Conservation (phyloP, 2,888 invertebrate genomes). For the Sinopyrophorus schimmeli region DNA sequence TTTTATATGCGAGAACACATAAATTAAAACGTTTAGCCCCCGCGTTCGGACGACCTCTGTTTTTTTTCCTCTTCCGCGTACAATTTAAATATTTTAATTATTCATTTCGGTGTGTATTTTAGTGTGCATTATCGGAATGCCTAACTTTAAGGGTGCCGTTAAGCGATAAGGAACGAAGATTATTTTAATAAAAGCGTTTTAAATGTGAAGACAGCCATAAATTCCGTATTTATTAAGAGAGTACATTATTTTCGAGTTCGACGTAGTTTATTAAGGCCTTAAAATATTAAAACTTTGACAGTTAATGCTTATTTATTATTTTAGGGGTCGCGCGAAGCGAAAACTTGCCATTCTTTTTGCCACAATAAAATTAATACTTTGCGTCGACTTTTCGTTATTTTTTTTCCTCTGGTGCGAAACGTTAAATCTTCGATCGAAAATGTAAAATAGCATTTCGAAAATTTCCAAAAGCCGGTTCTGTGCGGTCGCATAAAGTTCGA, state of each 20-base stretch:
- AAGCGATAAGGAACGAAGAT: conserved; percentile 24
- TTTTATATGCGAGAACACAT: conserved; percentile 17
- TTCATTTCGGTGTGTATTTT: conserved; percentile 15
- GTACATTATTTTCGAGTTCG: conserved; percentile 22
- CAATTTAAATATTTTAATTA: conserved; percentile 24
- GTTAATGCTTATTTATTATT: conserved; percentile 28
- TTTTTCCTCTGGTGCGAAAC: no score
- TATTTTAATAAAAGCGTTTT: conserved; percentile 24
- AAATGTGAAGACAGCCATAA: conserved; percentile 25
- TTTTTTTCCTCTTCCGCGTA: conserved; percentile 10
- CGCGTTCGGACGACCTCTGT: no score
- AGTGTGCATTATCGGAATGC: conserved; percentile 21
- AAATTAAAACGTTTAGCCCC: conserved; percentile 25
- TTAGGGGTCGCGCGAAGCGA: no score
- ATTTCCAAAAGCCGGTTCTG: no score
- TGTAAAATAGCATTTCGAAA: no score
- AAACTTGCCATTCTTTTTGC: not conserved
- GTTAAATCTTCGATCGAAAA: no score
- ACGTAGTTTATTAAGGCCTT: conserved; percentile 20
- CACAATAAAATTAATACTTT: not conserved
- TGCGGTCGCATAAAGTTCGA: not conserved
- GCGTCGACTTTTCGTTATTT: no score
- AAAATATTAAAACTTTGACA: conserved; percentile 26
- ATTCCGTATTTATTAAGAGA: conserved; percentile 22
- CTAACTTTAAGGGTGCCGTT: conserved; percentile 18